A percentile compares a stretch with the other conserved stretches of the same genome.
Conservation (phyloP, 1,140 invertebrate genomes). For the Zophobas morio region DNA sequence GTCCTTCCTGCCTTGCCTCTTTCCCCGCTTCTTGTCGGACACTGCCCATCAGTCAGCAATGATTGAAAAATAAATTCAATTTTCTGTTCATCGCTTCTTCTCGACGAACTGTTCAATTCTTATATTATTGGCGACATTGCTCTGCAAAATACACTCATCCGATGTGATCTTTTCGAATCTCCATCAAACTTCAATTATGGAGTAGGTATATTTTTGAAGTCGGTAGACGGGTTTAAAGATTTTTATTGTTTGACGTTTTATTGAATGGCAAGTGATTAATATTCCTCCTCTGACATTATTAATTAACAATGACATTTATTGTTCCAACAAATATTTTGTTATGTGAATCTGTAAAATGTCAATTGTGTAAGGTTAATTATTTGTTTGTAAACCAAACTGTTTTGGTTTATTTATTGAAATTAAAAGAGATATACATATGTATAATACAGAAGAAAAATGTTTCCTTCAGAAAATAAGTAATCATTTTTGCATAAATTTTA, state of each 20-base stretch:
- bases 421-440: too few relatives aligned
- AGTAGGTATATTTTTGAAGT: neutral
- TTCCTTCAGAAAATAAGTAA: too few relatives aligned
- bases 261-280: too few relatives aligned
- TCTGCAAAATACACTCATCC: conserved; percentile 31
- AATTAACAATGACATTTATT: too few relatives aligned
- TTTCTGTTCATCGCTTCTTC: conserved; percentile 64
- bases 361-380: too few relatives aligned
- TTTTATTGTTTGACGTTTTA: neutral
- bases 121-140: conserved; percentile 42
- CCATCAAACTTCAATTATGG: conserved; percentile 1
- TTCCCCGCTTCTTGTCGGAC: conserved; percentile 51
- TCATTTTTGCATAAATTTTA: too few relatives aligned
- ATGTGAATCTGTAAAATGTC: too few relatives aligned
- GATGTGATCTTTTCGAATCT: conserved; percentile 29
- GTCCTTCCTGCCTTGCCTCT: conserved; percentile 42
- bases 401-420: too few relatives aligned
- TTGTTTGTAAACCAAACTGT: too few relatives aligned
- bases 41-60: conserved; percentile 68
- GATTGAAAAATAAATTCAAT: conserved; percentile 70
- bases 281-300: too few relatives aligned
- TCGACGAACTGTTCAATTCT: conserved; percentile 43
- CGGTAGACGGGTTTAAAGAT: neutral
- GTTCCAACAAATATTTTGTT: too few relatives aligned
- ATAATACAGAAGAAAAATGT: too few relatives aligned